Base-by-base conservation (phyloP, 2,888 invertebrate species). In the Lasioglossum figueresi region DNA sequence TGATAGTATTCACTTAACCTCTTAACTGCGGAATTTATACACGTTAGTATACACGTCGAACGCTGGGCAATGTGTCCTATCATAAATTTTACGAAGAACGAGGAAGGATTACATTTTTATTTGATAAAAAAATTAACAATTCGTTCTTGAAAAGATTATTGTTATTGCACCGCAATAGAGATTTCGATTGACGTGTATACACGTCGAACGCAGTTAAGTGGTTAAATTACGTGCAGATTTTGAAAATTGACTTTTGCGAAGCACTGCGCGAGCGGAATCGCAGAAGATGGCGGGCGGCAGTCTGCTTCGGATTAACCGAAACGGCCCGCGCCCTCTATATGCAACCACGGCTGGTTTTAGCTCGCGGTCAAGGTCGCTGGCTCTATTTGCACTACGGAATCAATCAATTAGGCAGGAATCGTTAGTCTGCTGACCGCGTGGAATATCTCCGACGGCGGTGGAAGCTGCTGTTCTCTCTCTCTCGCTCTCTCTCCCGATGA, bases 341-440 rank as follows among this genome's bases (percentile, higher is more conserved):
- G 52, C 19, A 31, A 34, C 16, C 14, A n/a, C 27, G 71, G 48
- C 83, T 77, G 31, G 45, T 76, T 83, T 83, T 83, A 83, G 77
- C 83, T 48, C 59, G 83, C 45, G 83, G 83, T 77, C 83, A 83
- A 83, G 83, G 83, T 68, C 76, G 37, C 66, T 19, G 76, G 56
- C 83, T 83, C 83, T 83, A 83, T 83, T 83, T 74, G 83, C 83
- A 73, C 83, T 52, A 27, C 68, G 70, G 48, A 68, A 83, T 76
- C 83, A 59, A 83, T 83, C 83, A 83, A 83, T 83, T 83, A 83
- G 76, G 73, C 40, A 68, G 83, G 68, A 83, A 83, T 83, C 76
- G 83, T 76, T 70, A 77, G 83, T 83, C 66, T 72, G 76, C 45
- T 37, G 73, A 76, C 56, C 77, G 34, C 40, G 40, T 31, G 48